A percentile compares a stretch with the other conserved stretches of the same genome.
These are phyloP conservation scores for Patella ulyssiponensis DNA, from an alignment of 2,888 invertebrate genomes.

Conservation along the genomic window DNA sequence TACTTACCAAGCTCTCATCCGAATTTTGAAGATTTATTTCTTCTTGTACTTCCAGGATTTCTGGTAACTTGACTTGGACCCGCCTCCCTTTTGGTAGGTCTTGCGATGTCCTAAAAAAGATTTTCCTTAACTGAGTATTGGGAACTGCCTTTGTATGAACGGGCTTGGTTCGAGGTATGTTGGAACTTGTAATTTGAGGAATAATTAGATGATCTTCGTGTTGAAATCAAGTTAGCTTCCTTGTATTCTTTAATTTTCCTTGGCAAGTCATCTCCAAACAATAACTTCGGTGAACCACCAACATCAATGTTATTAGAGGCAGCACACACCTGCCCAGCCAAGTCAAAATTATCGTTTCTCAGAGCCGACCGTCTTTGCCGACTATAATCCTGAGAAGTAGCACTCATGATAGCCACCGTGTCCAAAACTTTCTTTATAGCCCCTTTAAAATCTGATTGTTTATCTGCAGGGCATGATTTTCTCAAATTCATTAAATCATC, in stretches of 20 bases:
- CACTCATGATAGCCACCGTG: not conserved
- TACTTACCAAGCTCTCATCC: not conserved
- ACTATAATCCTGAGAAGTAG: not conserved
- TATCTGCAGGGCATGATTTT: slow-evolving; percentile 3
- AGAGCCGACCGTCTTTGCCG: not conserved
- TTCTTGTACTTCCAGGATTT: slow-evolving; percentile 4
- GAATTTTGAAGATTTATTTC: slow-evolving; percentile 6
- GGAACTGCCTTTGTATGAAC: slow-evolving; percentile 3
- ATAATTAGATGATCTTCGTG: not conserved
- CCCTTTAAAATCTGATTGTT: slow-evolving; percentile 1
- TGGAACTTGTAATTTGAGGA: not conserved
- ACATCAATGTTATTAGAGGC: slow-evolving; percentile 6
- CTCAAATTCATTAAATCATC: not conserved
- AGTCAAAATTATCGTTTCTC: slow-evolving; percentile 1
- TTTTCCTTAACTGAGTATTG: not conserved
- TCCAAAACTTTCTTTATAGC: slow-evolving; percentile 1
- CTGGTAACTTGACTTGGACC: not conserved
- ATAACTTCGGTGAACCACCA: not conserved
- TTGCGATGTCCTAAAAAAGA: not conserved
- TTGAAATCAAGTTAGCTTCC: not conserved
- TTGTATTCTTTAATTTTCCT: not conserved
- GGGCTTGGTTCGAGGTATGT: not conserved
- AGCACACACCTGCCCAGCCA: not conserved
- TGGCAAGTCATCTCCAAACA: not conserved
- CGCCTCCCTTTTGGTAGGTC: not conserved